Evolutionary conservation across 2,888 invertebrate species (phyloP).

Genomic region (Scaeva pyrastri): DNA sequence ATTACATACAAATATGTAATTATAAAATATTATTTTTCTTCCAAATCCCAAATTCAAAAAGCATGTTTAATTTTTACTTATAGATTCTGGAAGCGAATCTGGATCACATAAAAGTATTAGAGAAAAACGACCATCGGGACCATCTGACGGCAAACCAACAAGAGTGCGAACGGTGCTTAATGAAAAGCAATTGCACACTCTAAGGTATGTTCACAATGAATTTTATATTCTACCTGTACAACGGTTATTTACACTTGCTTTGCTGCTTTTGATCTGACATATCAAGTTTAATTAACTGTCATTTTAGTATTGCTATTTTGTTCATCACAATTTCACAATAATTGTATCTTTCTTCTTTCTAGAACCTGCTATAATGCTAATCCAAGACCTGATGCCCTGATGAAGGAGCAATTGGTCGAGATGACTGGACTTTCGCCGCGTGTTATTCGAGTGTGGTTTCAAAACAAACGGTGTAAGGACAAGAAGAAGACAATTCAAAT

Average conservation of each 20-base stretch:
- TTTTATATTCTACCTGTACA: background rate
- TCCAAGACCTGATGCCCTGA: constrained; percentile 98
- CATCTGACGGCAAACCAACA: constrained; percentile 96
- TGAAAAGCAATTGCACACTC: constrained; percentile 98
- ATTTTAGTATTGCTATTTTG: too few relatives aligned
- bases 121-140: constrained; percentile 84
- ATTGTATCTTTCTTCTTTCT: constrained; percentile 66
- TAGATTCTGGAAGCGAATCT: constrained; percentile 96
- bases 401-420: constrained; percentile 99
- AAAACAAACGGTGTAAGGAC: constrained; percentile 98
- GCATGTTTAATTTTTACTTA: constrained; percentile 77
- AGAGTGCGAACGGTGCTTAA: constrained; percentile 99
- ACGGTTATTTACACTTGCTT: too few relatives aligned
- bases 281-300: too few relatives aligned
- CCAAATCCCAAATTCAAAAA: too few relatives aligned
- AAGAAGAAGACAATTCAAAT: constrained; percentile 98
- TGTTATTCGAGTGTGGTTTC: constrained; percentile 99
- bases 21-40: too few relatives aligned
- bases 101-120: constrained; percentile 93
- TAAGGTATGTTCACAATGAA: constrained; percentile 86
- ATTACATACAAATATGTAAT: too few relatives aligned
- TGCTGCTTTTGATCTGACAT: too few relatives aligned
- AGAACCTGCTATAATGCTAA: constrained; percentile 98
- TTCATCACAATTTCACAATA: too few relatives aligned
- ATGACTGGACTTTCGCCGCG: constrained; percentile 99